Evolutionary conservation across 2,888 invertebrate genomes (phyloP).

Genomic region (Tenthredo distinguenda): DNA sequence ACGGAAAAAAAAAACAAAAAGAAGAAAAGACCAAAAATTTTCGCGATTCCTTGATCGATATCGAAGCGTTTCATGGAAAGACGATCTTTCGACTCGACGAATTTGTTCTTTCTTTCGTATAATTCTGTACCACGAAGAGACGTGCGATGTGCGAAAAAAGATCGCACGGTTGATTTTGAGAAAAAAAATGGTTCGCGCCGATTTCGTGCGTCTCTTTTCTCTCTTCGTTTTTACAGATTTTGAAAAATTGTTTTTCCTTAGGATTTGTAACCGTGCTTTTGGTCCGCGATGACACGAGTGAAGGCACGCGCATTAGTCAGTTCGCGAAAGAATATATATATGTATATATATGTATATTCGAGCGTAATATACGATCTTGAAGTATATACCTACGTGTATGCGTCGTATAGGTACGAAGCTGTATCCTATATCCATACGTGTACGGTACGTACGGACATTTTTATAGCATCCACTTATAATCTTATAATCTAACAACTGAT

Average conservation of each 20-base stretch:
- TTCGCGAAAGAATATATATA: neutral
- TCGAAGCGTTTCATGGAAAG: too few relatives aligned
- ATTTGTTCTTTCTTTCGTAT: too few relatives aligned
- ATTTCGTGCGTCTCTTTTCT: neutral
- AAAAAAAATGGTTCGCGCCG: too few relatives aligned
- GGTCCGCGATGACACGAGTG: slow-evolving; percentile 19
- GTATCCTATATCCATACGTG: slow-evolving; percentile 37
- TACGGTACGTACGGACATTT: slow-evolving; percentile 36
- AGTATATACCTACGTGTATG: neutral
- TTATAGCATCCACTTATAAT: slow-evolving; percentile 15
- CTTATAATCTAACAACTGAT: slow-evolving; percentile 26
- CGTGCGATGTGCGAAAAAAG: too few relatives aligned
- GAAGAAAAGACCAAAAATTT: neutral
- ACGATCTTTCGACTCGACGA: too few relatives aligned
- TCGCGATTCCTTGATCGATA: too few relatives aligned
- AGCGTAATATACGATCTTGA: neutral
- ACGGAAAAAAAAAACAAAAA: neutral
- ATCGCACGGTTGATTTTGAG: too few relatives aligned
- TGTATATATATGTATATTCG: neutral
- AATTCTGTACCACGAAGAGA: too few relatives aligned
- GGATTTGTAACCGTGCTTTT: slow-evolving; percentile 29
- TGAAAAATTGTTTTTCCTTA: neutral
- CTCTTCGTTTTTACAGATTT: neutral
- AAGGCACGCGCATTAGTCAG: slow-evolving; percentile 24
- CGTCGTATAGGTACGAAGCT: slow-evolving; percentile 53